A percentile compares a stretch with the other conserved stretches of the same genome.
Conservation (phyloP, 2,888 invertebrate genomes). For the Melangyna quadrimaculata region DNA sequence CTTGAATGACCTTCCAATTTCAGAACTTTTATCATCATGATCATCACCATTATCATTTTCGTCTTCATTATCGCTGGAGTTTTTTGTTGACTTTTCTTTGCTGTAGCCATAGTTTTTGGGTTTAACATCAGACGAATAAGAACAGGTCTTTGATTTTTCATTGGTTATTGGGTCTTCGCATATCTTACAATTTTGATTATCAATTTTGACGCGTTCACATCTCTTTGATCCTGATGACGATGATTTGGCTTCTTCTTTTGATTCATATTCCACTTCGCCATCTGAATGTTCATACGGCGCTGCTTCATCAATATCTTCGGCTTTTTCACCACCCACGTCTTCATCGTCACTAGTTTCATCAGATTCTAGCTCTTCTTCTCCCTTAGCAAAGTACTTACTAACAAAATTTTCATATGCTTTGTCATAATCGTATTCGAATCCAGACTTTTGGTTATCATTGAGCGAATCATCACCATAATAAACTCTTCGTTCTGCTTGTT, state of each 20-base stretch:
- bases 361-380: conserved; percentile 81
- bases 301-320: conserved; percentile 54
- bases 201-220: conserved; percentile 85
- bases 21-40: conserved; percentile 36
- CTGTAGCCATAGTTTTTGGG: conserved; percentile 87
- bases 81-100: conserved; percentile 82
- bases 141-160: conserved; percentile 90
- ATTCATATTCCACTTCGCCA: conserved; percentile 23
- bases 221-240: conserved; percentile 60
- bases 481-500: conserved; percentile 41
- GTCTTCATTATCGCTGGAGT: conserved; percentile 81
- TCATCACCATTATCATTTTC: conserved; percentile 54
- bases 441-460: conserved; percentile 67
- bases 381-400: conserved; percentile 80
- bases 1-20: conserved; percentile 23
- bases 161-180: conserved; percentile 89
- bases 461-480: conserved; percentile 45
- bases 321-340: conserved; percentile 48
- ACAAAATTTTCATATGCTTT: conserved; percentile 78
- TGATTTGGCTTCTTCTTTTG: conserved; percentile 49
- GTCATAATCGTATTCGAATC: conserved; percentile 76
- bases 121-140: conserved; percentile 88
- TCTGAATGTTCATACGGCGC: conserved; percentile 35
- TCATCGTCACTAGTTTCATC: conserved; percentile 37
- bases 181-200: conserved; percentile 85